Percentiles rank a stretch among this genome's conserved stretches.
These are phyloP conservation scores for Drosophila lacicola DNA, from an alignment of 2,888 invertebrate species.

Conservation along the genomic window DNA sequence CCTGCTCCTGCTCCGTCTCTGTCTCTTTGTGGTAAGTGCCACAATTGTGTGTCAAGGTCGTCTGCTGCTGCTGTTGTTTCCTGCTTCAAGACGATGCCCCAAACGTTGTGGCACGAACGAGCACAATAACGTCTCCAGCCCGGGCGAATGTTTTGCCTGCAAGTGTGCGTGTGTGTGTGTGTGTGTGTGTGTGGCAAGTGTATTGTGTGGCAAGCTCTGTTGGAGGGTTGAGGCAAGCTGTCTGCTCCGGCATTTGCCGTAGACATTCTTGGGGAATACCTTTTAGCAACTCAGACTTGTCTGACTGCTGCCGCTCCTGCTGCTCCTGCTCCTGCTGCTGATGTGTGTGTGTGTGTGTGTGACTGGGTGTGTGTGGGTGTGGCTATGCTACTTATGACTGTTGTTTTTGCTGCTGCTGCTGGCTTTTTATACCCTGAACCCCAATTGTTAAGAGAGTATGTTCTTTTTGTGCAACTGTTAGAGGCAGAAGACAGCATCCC, in stretches of 20 bases:
- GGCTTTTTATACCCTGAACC: slow-evolving; percentile 30
- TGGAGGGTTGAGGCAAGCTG: slow-evolving; percentile 45
- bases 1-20: not conserved
- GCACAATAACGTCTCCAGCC: slow-evolving; percentile 72
- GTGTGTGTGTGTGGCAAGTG: slow-evolving; percentile 49
- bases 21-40: slow-evolving; percentile 28
- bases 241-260: slow-evolving; percentile 48
- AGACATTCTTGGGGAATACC: slow-evolving; percentile 81
- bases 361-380: not conserved
- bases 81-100: slow-evolving; percentile 75
- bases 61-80: slow-evolving; percentile 61
- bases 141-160: slow-evolving; percentile 43
- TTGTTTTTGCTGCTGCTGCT: slow-evolving; percentile 34
- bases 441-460: too few species aligned
- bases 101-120: slow-evolving; percentile 23
- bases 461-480: too few species aligned
- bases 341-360: not conserved
- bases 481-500: too few species aligned
- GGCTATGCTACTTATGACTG: slow-evolving; percentile 49
- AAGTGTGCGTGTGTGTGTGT: slow-evolving; percentile 46
- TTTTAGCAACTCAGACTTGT: slow-evolving; percentile 78
- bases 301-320: slow-evolving; percentile 43
- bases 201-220: slow-evolving; percentile 52
- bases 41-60: slow-evolving; percentile 73
- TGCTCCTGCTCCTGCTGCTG: too few species aligned